Evolutionary conservation across 1,140 invertebrate species (phyloP).

Genomic region (Heliothis subflexa): DNA sequence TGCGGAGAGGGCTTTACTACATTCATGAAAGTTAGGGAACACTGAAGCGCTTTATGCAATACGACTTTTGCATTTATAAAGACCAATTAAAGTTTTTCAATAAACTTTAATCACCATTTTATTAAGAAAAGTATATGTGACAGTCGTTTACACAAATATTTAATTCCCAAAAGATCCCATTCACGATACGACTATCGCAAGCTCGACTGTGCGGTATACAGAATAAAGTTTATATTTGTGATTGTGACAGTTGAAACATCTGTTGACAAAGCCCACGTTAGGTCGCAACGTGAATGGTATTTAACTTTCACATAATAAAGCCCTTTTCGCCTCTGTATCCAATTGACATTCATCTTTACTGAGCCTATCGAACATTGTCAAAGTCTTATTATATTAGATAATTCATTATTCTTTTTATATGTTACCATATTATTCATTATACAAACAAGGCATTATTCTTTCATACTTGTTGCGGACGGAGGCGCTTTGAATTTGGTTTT

Average conservation of each 20-base stretch:
- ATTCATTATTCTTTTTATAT: conserved; percentile 70
- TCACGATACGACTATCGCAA: conserved; percentile 20
- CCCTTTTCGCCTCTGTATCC: conserved; percentile 65
- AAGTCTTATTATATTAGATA: conserved; percentile 82
- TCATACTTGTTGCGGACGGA: conserved; percentile 67
- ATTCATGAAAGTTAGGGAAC: conserved; percentile 19
- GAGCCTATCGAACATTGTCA: conserved; percentile 79
- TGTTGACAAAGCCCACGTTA: neutral
- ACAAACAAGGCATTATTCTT: conserved; percentile 79
- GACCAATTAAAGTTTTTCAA: conserved; percentile 20
- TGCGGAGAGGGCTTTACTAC: conserved; percentile 72
- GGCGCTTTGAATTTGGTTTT: conserved; percentile 33
- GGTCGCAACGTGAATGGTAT: conserved; percentile 27
- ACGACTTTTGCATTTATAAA: conserved; percentile 27
- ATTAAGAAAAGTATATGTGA: conserved; percentile 31
- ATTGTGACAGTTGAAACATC: neutral
- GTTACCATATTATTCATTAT: conserved; percentile 75
- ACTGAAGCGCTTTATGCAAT: conserved; percentile 17
- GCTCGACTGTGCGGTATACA: neutral
- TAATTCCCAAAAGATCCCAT: conserved; percentile 1
- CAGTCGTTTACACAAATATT: conserved; percentile 22
- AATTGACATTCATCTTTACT: conserved; percentile 75
- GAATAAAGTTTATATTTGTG: conserved; percentile 9
- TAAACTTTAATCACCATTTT: conserved; percentile 32
- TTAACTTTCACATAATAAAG: conserved; percentile 60